Base-by-base conservation (phyloP, 1,140 invertebrate species). In the Bombus ignitus region DNA sequence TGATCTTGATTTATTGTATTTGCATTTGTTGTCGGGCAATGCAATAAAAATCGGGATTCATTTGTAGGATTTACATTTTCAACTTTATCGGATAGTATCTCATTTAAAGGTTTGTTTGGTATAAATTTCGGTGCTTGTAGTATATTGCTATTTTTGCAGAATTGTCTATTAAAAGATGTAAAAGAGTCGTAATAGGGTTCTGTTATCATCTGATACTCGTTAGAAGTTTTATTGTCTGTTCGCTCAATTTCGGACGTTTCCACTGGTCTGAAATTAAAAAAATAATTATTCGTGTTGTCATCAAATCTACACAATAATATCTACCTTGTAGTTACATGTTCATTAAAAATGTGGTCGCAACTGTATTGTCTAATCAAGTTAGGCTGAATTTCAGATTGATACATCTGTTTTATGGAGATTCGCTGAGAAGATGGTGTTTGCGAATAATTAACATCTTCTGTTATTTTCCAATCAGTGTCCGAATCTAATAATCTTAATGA, bases 301-400 rank as follows among this genome's bases (percentile, higher is more conserved):
- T 28, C 39, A 18, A 35, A 15, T 28, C 6, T 8, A 32, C 10
- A 59, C 8, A 39, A 42, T 28, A 57, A 68, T 74, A 80, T n/a
- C 32, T 86, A 92, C 92, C 84, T 93, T 35, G 80, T 70, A n/a
- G 86, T 90, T 15, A 70, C 83, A 28, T 57, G 68, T 74, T 85
- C 53, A 81, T 91, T 74, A 59, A 88, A 92, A 70, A 92, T 90
- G 75, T 92, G 84, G 76, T 93, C 92, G 53, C 75, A 94, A 75
- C 91, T 93, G 79, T 90, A 92, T 53, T 93, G 90, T 79, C 83
- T 92, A 39, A 92, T 9, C 70, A 93, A 88, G 65, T 74, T 83
- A 65, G 78, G 37, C 35, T 53, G 15, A 57, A 35, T 80, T 57
- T 80, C 42, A 44, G 66, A 70, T 28, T 80, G 62, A 78, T 53